Base-by-base conservation (phyloP, 2,888 invertebrate genomes). In the Trichogramma dendrolimi region DNA sequence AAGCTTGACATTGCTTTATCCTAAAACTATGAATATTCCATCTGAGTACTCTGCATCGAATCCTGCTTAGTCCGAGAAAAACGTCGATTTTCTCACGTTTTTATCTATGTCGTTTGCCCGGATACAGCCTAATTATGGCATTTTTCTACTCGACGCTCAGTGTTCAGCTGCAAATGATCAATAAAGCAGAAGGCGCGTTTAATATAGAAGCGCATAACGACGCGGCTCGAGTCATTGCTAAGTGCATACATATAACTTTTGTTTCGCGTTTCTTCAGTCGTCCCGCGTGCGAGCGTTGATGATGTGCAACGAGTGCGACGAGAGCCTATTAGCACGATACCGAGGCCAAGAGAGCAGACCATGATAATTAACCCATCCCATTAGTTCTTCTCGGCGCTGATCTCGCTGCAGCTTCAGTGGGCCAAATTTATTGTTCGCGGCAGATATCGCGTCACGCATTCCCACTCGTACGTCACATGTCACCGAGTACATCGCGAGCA, bases 341-440 rank as follows among this genome's bases (percentile, higher is more conserved):
- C 27, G 27, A 27, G 27, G 27, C 65, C 67, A 65, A 61, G 63
- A 67, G 67, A 69, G 43, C 8, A 6, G 14, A 4, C 14, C n/a
- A 67, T 63, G 72, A 72, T 77, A 76, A 77, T 77, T 77, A 76
- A 76, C 71, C 68, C 76, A 72, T 76, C 70, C 67, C 61, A 65
- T 66, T 64, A 65, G 67, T 67, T 27, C 67, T 66, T 65, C 64
- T 63, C 65, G 65, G 64, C 61, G 65, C 68, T 27, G 27, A 27
- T 51, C 54, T 49, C 54, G 39, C 59, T 58, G 43, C 49, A 14
- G 8, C 60, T 54, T 58, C 51, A 60, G 62, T 54, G 55, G 60
- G 52, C 64, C 63, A 66, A 65, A 62, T 68, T 63, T 68, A 56
- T 63, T 63, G 58, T 39, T 61, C 60, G 27, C 27, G 64, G 62